These are phyloP conservation scores for Psococerastis gibbosa DNA, from an alignment of 2,888 invertebrate genomes.

Conservation along the genomic window DNA sequence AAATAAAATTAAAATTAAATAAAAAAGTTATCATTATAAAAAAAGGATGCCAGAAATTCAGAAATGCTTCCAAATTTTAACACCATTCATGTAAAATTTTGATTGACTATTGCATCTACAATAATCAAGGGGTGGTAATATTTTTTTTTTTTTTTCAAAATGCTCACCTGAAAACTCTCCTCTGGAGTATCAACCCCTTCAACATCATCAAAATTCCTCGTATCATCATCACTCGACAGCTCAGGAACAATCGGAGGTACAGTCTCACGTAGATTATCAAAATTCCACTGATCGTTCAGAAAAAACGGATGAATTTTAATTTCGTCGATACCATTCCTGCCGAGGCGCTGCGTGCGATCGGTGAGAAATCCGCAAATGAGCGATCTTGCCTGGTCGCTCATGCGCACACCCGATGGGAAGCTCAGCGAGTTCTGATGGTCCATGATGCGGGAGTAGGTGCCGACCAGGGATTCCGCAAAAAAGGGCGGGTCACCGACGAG, in stretches of 20 bases:
- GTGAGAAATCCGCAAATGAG: conserved; percentile 88
- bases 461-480: conserved; percentile 89
- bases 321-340: conserved; percentile 82
- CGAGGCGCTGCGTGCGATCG: conserved; percentile 69
- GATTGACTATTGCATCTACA: too few relatives aligned
- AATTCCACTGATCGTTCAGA: conserved; percentile 93
- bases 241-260: conserved; percentile 96
- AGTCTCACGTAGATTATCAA: conserved; percentile 75
- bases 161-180: conserved; percentile 75
- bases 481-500: conserved; percentile 96
- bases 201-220: conserved; percentile 95
- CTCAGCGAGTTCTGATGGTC: conserved; percentile 89
- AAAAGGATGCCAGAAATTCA: too few relatives aligned
- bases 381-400: conserved; percentile 69
- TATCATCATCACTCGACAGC: conserved; percentile 88
- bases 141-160: too few relatives aligned
- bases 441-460: conserved; percentile 98
- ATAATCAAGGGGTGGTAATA: too few relatives aligned
- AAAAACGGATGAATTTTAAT: conserved; percentile 92
- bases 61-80: too few relatives aligned
- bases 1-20: too few relatives aligned
- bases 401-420: conserved; percentile 87
- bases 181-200: conserved; percentile 84
- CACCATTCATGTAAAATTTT: too few relatives aligned
- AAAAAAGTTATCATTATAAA: too few relatives aligned